Evolutionary conservation across 2,797 vertebrate genomes (phyloP).

Genomic region (Decapterus maruadsi): DNA sequence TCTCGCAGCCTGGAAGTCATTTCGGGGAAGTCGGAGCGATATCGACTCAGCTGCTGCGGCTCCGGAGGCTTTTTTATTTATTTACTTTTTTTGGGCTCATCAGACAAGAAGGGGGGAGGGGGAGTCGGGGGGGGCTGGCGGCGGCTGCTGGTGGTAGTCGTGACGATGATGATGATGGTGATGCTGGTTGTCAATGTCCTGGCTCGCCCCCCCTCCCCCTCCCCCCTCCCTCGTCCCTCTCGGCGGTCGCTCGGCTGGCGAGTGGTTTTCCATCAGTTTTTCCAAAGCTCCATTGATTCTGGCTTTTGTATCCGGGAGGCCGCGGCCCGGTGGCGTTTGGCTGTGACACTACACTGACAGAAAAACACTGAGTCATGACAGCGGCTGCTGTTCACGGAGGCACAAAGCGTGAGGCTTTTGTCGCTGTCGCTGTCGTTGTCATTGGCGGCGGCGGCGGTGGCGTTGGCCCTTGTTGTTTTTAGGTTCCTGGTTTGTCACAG

Average conservation of each 20-base stretch:
- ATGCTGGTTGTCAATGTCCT: slow-evolving; percentile 34
- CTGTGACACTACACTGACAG: slow-evolving; percentile 64
- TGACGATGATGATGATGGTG: slow-evolving; percentile 39
- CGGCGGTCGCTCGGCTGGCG: slow-evolving; percentile 29
- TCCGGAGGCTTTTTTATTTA: slow-evolving; percentile 33
- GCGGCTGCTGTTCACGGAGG: slow-evolving; percentile 46
- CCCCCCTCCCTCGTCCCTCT: slow-evolving; percentile 38
- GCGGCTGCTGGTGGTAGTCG: slow-evolving; percentile 2
- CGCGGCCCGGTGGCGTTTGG: slow-evolving; percentile 58
- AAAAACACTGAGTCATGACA: slow-evolving; percentile 77
- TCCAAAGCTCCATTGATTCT: slow-evolving; percentile 83
- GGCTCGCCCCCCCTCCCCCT: slow-evolving; percentile 26
- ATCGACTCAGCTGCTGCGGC: slow-evolving; percentile 48
- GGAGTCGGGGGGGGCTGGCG: background rate
- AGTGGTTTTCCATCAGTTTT: slow-evolving; percentile 84
- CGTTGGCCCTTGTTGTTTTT: slow-evolving; percentile 61
- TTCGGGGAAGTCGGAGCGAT: slow-evolving; percentile 45
- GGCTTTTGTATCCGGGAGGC: slow-evolving; percentile 69
- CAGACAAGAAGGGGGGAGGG: slow-evolving; percentile 18
- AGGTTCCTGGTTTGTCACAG: slow-evolving; percentile 55
- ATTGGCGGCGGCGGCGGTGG: too few species aligned
- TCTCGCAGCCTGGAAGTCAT: slow-evolving; percentile 45
- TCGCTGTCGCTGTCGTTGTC: slow-evolving; percentile 43
- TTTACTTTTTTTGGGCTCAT: slow-evolving; percentile 3
- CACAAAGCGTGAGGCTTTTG: slow-evolving; percentile 66